Conservation (phyloP, 1,140 invertebrate species). For the Phortica variegata region DNA sequence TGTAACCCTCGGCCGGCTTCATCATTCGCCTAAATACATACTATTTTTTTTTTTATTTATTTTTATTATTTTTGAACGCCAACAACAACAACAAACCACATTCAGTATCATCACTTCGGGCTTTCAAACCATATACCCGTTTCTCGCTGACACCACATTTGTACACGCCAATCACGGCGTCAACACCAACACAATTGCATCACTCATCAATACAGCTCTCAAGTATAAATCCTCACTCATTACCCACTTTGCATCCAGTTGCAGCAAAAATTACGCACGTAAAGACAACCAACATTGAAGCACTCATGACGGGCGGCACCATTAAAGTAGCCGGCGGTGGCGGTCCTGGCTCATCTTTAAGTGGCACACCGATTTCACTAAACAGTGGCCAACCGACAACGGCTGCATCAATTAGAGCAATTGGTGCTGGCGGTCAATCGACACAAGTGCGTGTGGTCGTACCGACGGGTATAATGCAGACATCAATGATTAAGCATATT, state of each 20-base stretch:
- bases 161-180: slow-evolving; percentile 1
- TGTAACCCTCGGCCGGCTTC: too few relatives aligned
- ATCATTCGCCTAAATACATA: too few relatives aligned
- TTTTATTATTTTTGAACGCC: slow-evolving; percentile 15
- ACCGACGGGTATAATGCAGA: slow-evolving; percentile 20
- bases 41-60: slow-evolving; percentile 15
- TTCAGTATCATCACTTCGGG: neutral
- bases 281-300: slow-evolving; percentile 30
- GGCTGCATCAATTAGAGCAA: slow-evolving; percentile 43
- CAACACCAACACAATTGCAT: slow-evolving; percentile 29
- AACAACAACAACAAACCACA: slow-evolving; percentile 25
- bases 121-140: too few relatives aligned
- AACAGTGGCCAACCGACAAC: slow-evolving; percentile 37
- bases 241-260: slow-evolving; percentile 43
- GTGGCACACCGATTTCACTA: slow-evolving; percentile 37
- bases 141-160: too few relatives aligned
- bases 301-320: slow-evolving; percentile 39
- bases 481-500: slow-evolving; percentile 46
- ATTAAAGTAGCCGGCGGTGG: slow-evolving; percentile 43
- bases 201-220: too few relatives aligned
- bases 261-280: slow-evolving; percentile 52
- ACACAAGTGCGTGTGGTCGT: slow-evolving; percentile 54
- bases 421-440: slow-evolving; percentile 45
- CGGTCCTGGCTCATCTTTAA: slow-evolving; percentile 24
- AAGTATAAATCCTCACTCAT: slow-evolving; percentile 47